These are phyloP conservation scores for Drosophila asahinai DNA, from an alignment of 1,140 invertebrate species.

Conservation along the genomic window DNA sequence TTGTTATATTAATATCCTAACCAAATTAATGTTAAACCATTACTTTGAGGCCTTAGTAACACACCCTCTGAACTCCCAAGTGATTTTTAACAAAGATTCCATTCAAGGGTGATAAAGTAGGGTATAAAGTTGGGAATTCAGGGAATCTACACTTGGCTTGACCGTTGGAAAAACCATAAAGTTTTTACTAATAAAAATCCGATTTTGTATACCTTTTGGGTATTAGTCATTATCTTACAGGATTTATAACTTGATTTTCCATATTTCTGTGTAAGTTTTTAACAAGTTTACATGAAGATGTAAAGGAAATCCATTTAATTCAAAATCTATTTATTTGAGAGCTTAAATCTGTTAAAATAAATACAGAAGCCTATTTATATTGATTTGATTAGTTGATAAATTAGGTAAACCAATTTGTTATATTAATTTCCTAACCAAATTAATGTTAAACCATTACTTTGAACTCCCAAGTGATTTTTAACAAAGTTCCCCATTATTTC, in stretches of 20 bases:
- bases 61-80: background rate
- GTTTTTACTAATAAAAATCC: background rate
- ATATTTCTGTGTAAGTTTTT: too few species aligned
- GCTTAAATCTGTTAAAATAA: too few species aligned
- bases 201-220: background rate
- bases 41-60: too few species aligned
- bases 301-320: background rate
- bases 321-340: background rate
- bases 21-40: background rate
- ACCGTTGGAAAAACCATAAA: background rate
- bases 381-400: too few species aligned
- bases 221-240: background rate
- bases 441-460: background rate
- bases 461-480: background rate
- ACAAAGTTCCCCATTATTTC: background rate
- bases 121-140: constrained; percentile 14
- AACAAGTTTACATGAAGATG: too few species aligned
- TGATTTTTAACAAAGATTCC: constrained; percentile 6
- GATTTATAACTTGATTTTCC: too few species aligned
- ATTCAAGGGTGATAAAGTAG: constrained; percentile 19
- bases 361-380: background rate
- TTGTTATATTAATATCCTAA: background rate
- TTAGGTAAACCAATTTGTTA: background rate
- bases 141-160: background rate
- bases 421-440: background rate